Conservation (phyloP, 2,888 invertebrate species). For the Rotaria magnacalcarata region DNA sequence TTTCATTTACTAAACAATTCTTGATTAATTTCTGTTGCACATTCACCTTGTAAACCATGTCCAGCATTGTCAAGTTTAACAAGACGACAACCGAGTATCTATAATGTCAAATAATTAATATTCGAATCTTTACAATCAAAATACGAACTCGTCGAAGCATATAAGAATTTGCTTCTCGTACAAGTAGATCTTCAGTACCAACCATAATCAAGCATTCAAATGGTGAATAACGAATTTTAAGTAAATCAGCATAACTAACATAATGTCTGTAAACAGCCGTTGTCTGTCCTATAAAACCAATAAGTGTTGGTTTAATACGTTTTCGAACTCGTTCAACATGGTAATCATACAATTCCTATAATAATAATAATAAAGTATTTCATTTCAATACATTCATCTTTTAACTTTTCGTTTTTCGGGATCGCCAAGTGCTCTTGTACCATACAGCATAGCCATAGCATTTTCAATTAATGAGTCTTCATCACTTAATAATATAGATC, state of each 20-base stretch:
- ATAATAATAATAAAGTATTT: not conserved
- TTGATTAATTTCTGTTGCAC: not conserved
- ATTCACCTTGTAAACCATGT: slow-evolving; percentile 1
- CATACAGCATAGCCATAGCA: not conserved
- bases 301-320: not conserved
- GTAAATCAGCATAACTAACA: slow-evolving; percentile 29
- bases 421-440: not conserved
- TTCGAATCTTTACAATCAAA: not conserved
- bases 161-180: slow-evolving; percentile 21
- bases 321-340: not conserved
- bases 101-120: not conserved
- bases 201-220: slow-evolving; percentile 14
- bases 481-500: not conserved
- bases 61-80: slow-evolving; percentile 15
- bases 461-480: not conserved
- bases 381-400: not conserved
- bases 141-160: not conserved
- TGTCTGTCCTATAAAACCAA: not conserved
- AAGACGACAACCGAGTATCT: slow-evolving; percentile 6
- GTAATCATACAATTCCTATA: slow-evolving; percentile 10
- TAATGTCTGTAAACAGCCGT: not conserved
- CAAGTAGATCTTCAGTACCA: slow-evolving; percentile 16
- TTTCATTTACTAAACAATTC: not conserved
- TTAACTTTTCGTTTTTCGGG: slow-evolving; percentile 1
- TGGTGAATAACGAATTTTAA: slow-evolving; percentile 27